These are phyloP conservation scores for Colistium nudipinnis DNA, from an alignment of 2,113 vertebrate species.

Conservation along the genomic window DNA sequence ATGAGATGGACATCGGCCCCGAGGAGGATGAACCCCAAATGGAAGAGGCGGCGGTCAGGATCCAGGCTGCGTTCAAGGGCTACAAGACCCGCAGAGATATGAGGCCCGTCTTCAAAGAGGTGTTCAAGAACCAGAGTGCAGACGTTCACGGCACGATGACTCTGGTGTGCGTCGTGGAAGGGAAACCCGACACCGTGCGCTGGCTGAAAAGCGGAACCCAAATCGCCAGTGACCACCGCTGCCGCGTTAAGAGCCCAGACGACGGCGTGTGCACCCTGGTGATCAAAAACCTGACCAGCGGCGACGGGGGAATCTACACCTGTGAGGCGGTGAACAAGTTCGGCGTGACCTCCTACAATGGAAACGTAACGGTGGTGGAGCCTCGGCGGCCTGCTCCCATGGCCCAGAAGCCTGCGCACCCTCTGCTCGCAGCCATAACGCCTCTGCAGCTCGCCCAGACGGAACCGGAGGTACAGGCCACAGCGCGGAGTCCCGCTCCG, in stretches of 20 bases:
- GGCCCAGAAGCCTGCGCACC: slow-evolving; percentile 45
- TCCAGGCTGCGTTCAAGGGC: slow-evolving; percentile 95
- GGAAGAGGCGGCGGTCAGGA: slow-evolving; percentile 88
- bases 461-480: slow-evolving; percentile 30
- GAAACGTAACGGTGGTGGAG: slow-evolving; percentile 81
- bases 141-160: slow-evolving; percentile 81
- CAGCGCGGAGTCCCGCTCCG: slow-evolving; percentile 3
- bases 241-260: slow-evolving; percentile 80
- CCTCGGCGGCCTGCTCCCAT: slow-evolving; percentile 26
- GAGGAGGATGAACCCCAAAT: slow-evolving; percentile 83
- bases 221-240: slow-evolving; percentile 80
- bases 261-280: slow-evolving; percentile 87
- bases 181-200: slow-evolving; percentile 80
- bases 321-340: slow-evolving; percentile 89
- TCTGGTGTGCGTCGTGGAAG: slow-evolving; percentile 86
- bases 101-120: slow-evolving; percentile 85
- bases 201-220: slow-evolving; percentile 89
- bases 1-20: slow-evolving; percentile 52
- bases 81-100: slow-evolving; percentile 91
- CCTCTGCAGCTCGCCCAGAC: slow-evolving; percentile 59
- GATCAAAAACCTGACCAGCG: slow-evolving; percentile 81
- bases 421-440: slow-evolving; percentile 63
- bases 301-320: slow-evolving; percentile 88
- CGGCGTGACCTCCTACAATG: slow-evolving; percentile 87
- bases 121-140: slow-evolving; percentile 86